Evolutionary conservation across 2,888 invertebrate genomes (phyloP), one percentile per base, ranked within the genome.

Genomic region (Tachina lurida): DNA sequence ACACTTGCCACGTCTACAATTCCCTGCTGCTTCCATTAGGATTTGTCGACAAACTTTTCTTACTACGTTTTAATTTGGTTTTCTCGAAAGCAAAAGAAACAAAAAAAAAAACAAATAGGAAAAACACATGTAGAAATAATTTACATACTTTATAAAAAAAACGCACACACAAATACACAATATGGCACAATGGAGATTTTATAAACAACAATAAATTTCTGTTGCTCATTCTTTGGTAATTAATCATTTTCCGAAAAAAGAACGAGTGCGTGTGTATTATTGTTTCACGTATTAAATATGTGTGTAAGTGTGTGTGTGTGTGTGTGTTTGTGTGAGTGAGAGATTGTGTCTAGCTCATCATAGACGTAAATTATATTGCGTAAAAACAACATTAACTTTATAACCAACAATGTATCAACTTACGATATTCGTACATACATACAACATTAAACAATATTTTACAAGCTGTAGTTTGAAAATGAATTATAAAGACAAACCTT

Each of bases 221-320:
- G 88, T 88, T 89, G 89, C 91, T 90, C 91, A 91, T 91, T 91
- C 89, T 90, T 90, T 90, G 90, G 90, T 89, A 91, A 91, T 91
- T 91, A 91, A 91, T 91, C 91, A 91, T 91, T 89, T 89, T 87
- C 60, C 22, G 45, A 74, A 31, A 31, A 31, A 31, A 22, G 3
- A 22, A 60, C 39, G 49, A 78, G 41, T 15, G 15, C 47, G 15
- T 62, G 15, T 63, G 39, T 13, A 31, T 22, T 31, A 31, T 2
- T n/a, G 31, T 3, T 13, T 49, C n/a, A 3, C 8, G 41, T 19
- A 31, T 41, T 12, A 10, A 39, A 22, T 77, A 13, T 49, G 39
- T 47, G 31, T 49, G 7, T 77, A 13, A 41, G 39, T 47, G 31
- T 49, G 7, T 17, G 15, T 13, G n/a, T 39, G 41, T 13, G 47